These are phyloP conservation scores for Drosophila erecta DNA, from an alignment of 1,140 invertebrate genomes.

Conservation along the genomic window DNA sequence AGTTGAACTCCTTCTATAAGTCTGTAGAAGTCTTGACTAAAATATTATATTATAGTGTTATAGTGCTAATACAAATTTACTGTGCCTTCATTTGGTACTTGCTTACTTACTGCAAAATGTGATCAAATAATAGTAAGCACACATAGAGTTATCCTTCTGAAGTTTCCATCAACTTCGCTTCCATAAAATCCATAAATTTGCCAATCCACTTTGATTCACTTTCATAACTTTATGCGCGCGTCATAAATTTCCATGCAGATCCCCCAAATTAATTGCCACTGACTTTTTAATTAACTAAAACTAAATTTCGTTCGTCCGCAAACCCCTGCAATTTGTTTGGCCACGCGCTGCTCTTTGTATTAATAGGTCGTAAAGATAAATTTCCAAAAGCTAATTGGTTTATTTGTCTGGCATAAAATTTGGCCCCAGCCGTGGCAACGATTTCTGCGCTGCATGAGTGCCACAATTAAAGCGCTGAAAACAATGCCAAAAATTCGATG, in stretches of 20 bases:
- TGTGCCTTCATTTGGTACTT: no score
- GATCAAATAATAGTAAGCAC: not conserved
- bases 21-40: no score
- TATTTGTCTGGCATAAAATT: slow-evolving; percentile 67
- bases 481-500: slow-evolving; percentile 17
- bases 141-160: not conserved
- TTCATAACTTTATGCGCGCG: slow-evolving; percentile 50
- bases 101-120: not conserved
- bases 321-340: slow-evolving; percentile 19
- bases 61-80: no score
- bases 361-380: slow-evolving; percentile 78
- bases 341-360: slow-evolving; percentile 64
- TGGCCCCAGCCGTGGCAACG: slow-evolving; percentile 36
- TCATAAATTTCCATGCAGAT: slow-evolving; percentile 55
- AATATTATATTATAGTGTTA: no score
- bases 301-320: slow-evolving; percentile 40
- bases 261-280: slow-evolving; percentile 73
- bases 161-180: not conserved
- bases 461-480: slow-evolving; percentile 23
- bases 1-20: no score
- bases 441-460: slow-evolving; percentile 44
- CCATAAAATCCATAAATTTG: slow-evolving; percentile 15
- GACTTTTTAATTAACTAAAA: slow-evolving; percentile 79
- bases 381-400: slow-evolving; percentile 66
- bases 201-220: slow-evolving; percentile 40